Evolutionary conservation across 2,113 vertebrate species (phyloP), one percentile per base, ranked within the genome.

Genomic region (Lophotis ruficrista): DNA sequence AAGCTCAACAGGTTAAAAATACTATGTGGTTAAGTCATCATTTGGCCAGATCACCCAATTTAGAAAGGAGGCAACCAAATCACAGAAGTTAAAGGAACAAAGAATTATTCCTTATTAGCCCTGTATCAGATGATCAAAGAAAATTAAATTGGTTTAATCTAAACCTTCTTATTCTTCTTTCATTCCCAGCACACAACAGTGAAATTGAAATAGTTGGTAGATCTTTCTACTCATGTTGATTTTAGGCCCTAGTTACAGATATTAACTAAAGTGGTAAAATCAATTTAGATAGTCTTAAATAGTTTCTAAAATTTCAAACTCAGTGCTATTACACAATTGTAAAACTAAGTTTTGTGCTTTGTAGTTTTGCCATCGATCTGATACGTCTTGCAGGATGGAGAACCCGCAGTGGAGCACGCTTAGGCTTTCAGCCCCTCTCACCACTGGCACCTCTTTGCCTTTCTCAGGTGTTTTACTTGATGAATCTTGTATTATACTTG

Each of bases 351-450:
- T 72, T n/a, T 76, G 14, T 66, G 47, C 30, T 48, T 72, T 27
- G 24, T 19, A 33, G 13, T 21, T 45, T 24, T 64, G n/a, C 27
- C 58, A 16, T 18, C 0, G 10, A 43, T 51, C 14, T 1, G 1
- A 12, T 17, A 30, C 2, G 4, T 78, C 38, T 48, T 53, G n/a
- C n/a, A 53, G 60, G 31, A 48, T 10, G 31, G 33, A 78, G 56
- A 82, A 27, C 18, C 18, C 3, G 2, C 24, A 24, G 6, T 0
- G 2, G 23, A 73, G 5, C 28, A 24, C 3, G 0, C 45, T 43
- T n/a, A 23, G 45, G 30, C 45, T 78, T 94, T 53, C 73, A 90
- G n/a, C 28, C 22, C 62, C 15, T 31, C 30, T 65, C 37, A 30
- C 20, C 47, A 17, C 30, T 28, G 54, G 14, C 14, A n/a, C 23